Percentiles rank a stretch among this genome's conserved stretches.
phyloP scores from a whole-genome alignment of 2,888 invertebrate species.

The Ormyrus nitidulus region DNA sequence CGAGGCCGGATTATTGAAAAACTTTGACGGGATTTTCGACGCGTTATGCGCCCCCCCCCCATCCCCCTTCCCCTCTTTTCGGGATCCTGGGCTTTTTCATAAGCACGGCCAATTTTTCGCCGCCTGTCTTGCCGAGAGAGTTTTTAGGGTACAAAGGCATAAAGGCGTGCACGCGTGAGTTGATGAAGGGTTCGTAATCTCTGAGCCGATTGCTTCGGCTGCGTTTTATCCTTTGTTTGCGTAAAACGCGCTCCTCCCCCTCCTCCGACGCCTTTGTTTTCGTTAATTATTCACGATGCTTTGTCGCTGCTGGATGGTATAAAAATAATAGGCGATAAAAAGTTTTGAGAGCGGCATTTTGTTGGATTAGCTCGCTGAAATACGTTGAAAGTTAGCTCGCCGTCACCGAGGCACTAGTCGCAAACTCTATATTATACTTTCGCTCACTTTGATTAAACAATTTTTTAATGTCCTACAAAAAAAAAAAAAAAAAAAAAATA shows the following conservation, averaged over 20 bases:
- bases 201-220: background rate
- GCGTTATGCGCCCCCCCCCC: background rate
- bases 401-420: too few species aligned
- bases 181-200: background rate
- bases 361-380: background rate
- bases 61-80: too few species aligned
- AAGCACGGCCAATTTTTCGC: too few species aligned
- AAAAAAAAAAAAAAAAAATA: background rate
- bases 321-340: background rate
- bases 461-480: background rate
- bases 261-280: background rate
- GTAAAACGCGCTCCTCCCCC: background rate
- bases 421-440: too few species aligned
- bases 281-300: conserved; percentile 15
- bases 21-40: conserved; percentile 39
- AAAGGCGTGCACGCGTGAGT: too few species aligned
- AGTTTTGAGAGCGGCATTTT: background rate
- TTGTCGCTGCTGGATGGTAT: background rate
- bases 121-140: too few species aligned
- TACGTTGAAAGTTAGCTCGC: too few species aligned
- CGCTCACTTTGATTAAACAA: too few species aligned
- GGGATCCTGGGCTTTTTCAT: too few species aligned
- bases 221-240: background rate
- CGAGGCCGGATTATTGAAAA: conserved; percentile 41
- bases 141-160: too few species aligned